Conservation (phyloP, 1,140 invertebrate species). For the Euglossa dilemma region DNA sequence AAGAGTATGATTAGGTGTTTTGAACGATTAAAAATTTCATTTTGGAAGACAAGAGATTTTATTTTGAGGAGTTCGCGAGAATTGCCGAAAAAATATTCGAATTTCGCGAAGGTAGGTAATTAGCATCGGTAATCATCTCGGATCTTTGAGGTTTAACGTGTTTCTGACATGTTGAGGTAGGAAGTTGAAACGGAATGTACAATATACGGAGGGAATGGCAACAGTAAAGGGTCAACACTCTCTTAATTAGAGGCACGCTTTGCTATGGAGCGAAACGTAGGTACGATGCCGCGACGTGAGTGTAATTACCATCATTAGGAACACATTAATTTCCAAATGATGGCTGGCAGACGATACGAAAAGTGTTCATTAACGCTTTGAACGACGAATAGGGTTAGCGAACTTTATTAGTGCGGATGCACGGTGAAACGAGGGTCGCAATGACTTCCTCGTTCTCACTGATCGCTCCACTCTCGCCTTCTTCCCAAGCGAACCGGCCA, state of each 20-base stretch:
- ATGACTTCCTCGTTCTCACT: conserved; percentile 53
- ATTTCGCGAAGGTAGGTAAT: no score
- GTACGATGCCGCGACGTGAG: neutral
- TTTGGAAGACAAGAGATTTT: no score
- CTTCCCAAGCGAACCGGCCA: conserved; percentile 12
- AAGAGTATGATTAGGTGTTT: no score
- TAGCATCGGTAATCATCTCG: no score
- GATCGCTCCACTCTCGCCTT: conserved; percentile 17
- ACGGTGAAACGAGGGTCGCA: conserved; percentile 32
- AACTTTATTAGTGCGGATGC: conserved; percentile 50
- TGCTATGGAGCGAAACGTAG: neutral
- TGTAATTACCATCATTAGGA: conserved; percentile 10
- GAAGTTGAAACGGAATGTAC: neutral
- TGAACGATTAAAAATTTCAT: no score
- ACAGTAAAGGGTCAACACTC: neutral
- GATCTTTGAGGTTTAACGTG: no score
- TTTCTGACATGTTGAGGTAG: no score
- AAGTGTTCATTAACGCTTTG: conserved; percentile 33
- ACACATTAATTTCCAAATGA: conserved; percentile 14
- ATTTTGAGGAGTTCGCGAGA: no score
- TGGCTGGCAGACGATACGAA: neutral
- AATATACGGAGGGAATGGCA: neutral
- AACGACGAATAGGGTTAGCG: conserved; percentile 31
- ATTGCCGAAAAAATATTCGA: no score
- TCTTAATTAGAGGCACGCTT: neutral